Evolutionary conservation across 2,888 invertebrate species (phyloP), one percentile per base, ranked within the genome.

Genomic region (Reticulitermes lucifugus): DNA sequence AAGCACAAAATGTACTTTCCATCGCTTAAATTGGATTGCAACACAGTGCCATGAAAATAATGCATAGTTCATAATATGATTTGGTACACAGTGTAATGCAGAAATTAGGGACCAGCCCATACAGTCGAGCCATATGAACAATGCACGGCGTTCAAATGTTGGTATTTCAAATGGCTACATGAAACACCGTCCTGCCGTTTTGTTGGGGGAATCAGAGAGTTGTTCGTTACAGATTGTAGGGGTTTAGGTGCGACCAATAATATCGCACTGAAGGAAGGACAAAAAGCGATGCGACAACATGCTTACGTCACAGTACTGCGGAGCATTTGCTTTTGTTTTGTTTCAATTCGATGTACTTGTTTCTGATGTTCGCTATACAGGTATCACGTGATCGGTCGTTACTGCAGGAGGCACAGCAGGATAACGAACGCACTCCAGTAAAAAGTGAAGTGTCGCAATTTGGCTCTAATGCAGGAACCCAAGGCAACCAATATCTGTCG

Each of bases 1-100:
- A 65, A 65, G 25, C 65, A 65, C 65, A 65, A 65, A 65, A 65
- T 65, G 65, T 6, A 65, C 65, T 65, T 65, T n/a, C 65, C 65
- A 65, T 65, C 65, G 14, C 65, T 65, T 65, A 65, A 65, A 65
- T 65, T 65, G 65, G 65, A 65, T 65, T 65, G 6, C 65, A 65
- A 65, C 65, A 65, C 65, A 65, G 9, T 25, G 65, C 65, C 65
- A 25, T 65, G 65, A 25, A 65, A n/a, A n/a, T 65, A 65, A 65
- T 65, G 5, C 65, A 65, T 65, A n/a, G 10, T n/a, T 65, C 65
- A 65, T 65, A 65, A 65, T 65, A 25, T 14, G 65, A 65, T 65
- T 65, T 65, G 5, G n/a, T n/a, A 65, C 65, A 65, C 6, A n/a
- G 65, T n/a, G n/a, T 7, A n/a, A 65, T 25, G 14, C 65, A n/a